phyloP scores from a whole-genome alignment of 2,888 invertebrate genomes.

The Bellardia bayeri region DNA sequence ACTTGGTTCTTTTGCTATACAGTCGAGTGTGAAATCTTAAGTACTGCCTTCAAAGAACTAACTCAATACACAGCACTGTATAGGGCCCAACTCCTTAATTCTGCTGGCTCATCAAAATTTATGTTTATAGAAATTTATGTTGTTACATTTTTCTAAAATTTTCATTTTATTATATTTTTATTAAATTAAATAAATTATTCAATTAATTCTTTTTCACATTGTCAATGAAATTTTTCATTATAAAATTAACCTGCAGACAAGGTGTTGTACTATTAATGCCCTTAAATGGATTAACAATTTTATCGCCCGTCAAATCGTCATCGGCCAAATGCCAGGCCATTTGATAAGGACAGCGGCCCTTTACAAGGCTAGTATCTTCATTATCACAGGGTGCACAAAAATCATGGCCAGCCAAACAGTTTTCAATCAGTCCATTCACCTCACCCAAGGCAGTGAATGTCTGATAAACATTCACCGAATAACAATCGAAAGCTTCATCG shows the following conservation, averaged over 20 bases:
- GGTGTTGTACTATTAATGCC: constrained; percentile 69
- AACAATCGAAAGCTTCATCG: constrained; percentile 73
- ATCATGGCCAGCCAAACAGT: constrained; percentile 71
- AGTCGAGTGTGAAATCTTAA: too few relatives aligned
- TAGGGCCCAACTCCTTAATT: too few relatives aligned
- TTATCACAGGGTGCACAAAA: constrained; percentile 66
- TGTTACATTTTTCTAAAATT: too few relatives aligned
- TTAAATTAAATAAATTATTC: background rate
- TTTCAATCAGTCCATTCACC: constrained; percentile 68
- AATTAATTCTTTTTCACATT: constrained; percentile 12
- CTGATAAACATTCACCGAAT: constrained; percentile 53
- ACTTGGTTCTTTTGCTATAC: too few relatives aligned
- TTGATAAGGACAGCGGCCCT: constrained; percentile 73
- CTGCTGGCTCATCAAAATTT: too few relatives aligned
- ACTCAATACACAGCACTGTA: too few relatives aligned
- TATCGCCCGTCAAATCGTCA: constrained; percentile 64
- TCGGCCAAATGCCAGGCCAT: constrained; percentile 69
- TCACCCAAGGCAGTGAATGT: constrained; percentile 67
- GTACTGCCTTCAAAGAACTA: too few relatives aligned
- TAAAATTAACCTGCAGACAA: constrained; percentile 73
- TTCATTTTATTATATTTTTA: background rate
- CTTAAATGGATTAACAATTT: constrained; percentile 73
- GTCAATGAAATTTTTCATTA: constrained; percentile 49
- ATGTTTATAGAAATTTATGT: too few relatives aligned
- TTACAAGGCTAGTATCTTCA: constrained; percentile 5